phyloP scores from a whole-genome alignment of 2,888 invertebrate genomes.

The Rhimphoctona megacephalus region DNA sequence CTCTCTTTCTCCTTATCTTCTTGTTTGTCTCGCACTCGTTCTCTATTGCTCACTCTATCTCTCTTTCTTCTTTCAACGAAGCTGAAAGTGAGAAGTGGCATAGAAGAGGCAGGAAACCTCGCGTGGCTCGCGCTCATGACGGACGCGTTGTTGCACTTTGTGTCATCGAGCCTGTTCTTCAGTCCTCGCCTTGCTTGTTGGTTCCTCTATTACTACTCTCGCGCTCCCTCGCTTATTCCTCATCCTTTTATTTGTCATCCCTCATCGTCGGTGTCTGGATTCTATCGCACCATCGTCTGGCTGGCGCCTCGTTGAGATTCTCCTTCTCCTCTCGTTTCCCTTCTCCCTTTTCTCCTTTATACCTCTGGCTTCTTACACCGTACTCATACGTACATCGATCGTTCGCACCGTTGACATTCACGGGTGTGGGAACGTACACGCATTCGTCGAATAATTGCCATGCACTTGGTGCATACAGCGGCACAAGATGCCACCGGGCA shows the following conservation, averaged over 20 bases:
- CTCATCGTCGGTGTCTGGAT: conserved; percentile 59
- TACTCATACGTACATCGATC: conserved; percentile 34
- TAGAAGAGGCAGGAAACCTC: conserved; percentile 65
- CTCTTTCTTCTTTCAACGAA: conserved; percentile 27
- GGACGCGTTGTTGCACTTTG: conserved; percentile 69
- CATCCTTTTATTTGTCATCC: conserved; percentile 62
- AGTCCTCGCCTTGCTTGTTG: conserved; percentile 67
- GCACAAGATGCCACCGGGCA: conserved; percentile 67
- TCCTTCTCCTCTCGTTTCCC: background rate
- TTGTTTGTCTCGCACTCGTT: conserved; percentile 7
- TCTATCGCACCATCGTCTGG: conserved; percentile 57
- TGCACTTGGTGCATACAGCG: conserved; percentile 42
- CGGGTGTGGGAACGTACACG: conserved; percentile 73
- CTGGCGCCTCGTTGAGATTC: conserved; percentile 63
- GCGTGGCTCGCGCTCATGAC: conserved; percentile 74
- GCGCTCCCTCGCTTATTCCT: conserved; percentile 43
- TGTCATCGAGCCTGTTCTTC: conserved; percentile 70
- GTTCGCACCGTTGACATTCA: conserved; percentile 62
- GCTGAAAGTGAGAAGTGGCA: conserved; percentile 60
- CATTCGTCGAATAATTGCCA: conserved; percentile 80
- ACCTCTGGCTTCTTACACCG: conserved; percentile 19
- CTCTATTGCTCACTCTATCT: conserved; percentile 16
- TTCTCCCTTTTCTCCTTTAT: conserved; percentile 14
- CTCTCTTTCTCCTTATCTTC: background rate
- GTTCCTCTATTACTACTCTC: conserved; percentile 53